Percentiles rank a stretch among this genome's conserved stretches.
These are phyloP conservation scores for Myotis findleyi DNA, from an alignment of 2,797 vertebrate species.

Conservation along the genomic window DNA sequence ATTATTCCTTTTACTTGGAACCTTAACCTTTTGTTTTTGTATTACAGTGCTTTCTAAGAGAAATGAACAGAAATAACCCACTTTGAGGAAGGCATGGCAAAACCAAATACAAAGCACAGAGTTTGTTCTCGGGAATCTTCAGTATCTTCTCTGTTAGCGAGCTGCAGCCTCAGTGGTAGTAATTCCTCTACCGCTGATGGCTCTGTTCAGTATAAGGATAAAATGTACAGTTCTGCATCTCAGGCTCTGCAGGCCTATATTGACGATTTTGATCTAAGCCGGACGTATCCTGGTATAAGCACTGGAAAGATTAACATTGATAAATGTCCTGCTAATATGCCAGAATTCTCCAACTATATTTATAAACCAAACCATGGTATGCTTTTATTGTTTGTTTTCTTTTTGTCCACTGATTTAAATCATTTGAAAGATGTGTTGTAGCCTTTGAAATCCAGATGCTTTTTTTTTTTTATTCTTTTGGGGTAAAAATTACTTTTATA, in stretches of 20 bases:
- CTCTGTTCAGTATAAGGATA: constrained; percentile 89
- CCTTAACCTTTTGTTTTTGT: constrained; percentile 48
- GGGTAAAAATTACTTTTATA: constrained; percentile 36
- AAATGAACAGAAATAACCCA: constrained; percentile 52
- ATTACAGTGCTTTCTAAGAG: constrained; percentile 69
- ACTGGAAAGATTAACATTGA: constrained; percentile 80
- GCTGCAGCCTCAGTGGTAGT: constrained; percentile 83
- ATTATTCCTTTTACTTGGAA: neutral
- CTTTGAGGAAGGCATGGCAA: constrained; percentile 80
- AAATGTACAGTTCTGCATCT: constrained; percentile 91
- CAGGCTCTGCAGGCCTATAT: constrained; percentile 94
- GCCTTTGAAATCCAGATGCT: constrained; percentile 16
- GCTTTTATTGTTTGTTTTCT: constrained; percentile 43
- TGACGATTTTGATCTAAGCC: constrained; percentile 90
- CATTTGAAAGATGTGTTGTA: neutral
- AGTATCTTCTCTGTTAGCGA: constrained; percentile 89
- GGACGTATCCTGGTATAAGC: constrained; percentile 29
- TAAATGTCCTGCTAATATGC: neutral
- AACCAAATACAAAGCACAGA: constrained; percentile 81
- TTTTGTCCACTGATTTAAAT: constrained; percentile 46
- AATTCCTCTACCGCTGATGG: constrained; percentile 58
- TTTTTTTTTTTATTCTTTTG: constrained; percentile 40
- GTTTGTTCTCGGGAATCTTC: constrained; percentile 89
- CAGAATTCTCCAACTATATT: neutral
- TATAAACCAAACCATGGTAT: constrained; percentile 73